phyloP scores from a whole-genome alignment of 2,797 vertebrate genomes.

The Pteropus rufus region DNA sequence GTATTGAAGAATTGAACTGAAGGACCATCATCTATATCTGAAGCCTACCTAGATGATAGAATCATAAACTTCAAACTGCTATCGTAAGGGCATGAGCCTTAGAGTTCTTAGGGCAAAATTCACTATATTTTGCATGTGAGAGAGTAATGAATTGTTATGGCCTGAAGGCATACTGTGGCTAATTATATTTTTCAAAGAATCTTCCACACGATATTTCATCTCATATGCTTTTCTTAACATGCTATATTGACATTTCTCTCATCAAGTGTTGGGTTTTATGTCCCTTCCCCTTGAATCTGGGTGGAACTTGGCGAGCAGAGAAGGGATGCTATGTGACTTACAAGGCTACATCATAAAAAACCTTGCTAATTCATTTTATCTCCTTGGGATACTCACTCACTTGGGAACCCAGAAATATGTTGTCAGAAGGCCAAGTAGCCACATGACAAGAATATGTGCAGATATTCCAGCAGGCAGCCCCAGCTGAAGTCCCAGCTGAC shows the following conservation, averaged over 20 bases:
- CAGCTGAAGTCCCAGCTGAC: background rate
- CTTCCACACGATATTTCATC: no score
- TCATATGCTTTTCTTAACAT: background rate
- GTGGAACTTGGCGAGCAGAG: background rate
- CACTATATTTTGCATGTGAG: background rate
- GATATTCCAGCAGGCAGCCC: background rate
- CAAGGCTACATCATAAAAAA: background rate
- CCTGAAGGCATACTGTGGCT: background rate
- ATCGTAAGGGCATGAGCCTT: no score
- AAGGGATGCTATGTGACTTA: background rate
- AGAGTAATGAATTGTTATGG: background rate
- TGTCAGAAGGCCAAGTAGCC: background rate
- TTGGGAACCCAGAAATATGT: background rate
- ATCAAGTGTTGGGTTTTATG: background rate
- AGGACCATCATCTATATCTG: background rate
- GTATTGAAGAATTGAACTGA: background rate
- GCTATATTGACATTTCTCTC: background rate
- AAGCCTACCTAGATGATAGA: no score
- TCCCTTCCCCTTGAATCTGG: background rate
- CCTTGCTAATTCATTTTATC: background rate
- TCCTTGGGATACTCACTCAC: background rate
- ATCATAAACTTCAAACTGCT: background rate
- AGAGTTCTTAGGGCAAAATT: rapidly evolving
- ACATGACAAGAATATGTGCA: background rate
- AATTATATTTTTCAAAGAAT: background rate